These are phyloP conservation scores for Lithophane semibrunnea DNA, from an alignment of 2,888 invertebrate genomes.

Conservation along the genomic window DNA sequence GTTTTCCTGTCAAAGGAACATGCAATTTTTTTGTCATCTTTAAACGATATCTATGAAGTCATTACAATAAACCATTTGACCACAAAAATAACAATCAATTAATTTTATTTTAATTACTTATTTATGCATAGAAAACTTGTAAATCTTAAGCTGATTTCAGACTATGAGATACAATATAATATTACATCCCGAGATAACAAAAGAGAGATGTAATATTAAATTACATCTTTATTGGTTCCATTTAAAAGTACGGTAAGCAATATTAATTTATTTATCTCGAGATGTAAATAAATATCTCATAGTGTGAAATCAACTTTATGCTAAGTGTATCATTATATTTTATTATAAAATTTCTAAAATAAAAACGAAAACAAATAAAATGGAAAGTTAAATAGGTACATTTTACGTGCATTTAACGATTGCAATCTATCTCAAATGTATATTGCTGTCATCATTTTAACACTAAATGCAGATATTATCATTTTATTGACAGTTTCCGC, in stretches of 20 bases:
- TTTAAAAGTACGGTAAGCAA: too few relatives aligned
- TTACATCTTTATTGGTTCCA: too few relatives aligned
- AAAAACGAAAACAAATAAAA: not conserved
- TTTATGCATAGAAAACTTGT: conserved; percentile 1
- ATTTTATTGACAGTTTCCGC: conserved; percentile 1
- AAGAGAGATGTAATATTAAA: too few relatives aligned
- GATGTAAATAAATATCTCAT: too few relatives aligned
- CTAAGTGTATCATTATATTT: not conserved
- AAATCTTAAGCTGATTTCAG: too few relatives aligned
- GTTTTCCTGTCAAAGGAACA: conserved; percentile 1
- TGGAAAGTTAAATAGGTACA: conserved; percentile 33
- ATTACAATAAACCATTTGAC: not conserved
- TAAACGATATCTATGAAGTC: not conserved
- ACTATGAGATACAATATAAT: too few relatives aligned
- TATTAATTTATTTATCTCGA: too few relatives aligned
- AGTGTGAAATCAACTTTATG: too few relatives aligned
- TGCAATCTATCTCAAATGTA: not conserved
- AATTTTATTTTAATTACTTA: not conserved
- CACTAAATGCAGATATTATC: not conserved
- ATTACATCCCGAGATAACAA: too few relatives aligned
- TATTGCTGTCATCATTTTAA: not conserved
- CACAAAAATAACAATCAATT: not conserved
- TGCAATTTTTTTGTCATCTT: not conserved
- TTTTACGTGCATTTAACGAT: conserved; percentile 7
- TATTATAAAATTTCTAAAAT: not conserved